Percentiles rank a stretch among this genome's conserved stretches.
Conservation (phyloP, 2,113 vertebrate genomes). For the Shinisaurus crocodilurus region DNA sequence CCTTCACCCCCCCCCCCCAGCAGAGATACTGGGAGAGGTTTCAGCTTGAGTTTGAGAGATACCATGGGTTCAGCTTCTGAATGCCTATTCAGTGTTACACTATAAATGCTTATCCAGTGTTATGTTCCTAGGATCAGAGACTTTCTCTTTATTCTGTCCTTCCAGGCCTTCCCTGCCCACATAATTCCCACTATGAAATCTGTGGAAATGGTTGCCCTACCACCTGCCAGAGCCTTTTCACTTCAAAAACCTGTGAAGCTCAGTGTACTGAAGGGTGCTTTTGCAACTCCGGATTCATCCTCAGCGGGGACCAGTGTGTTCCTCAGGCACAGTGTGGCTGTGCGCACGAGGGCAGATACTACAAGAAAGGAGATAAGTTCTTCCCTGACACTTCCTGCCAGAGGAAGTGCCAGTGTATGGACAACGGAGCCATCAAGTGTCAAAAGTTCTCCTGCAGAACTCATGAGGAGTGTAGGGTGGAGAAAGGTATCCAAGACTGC, state of each 20-base stretch:
- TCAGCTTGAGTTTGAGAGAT: no score
- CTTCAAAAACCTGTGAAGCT: conserved; percentile 30
- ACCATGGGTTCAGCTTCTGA: no score
- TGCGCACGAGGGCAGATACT: conserved; percentile 20
- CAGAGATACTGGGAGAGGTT: no score
- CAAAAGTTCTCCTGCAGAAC: not conserved
- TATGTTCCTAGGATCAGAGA: not conserved
- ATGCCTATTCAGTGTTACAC: no score
- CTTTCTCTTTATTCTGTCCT: not conserved
- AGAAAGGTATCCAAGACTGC: conserved; percentile 41
- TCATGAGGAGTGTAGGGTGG: conserved; percentile 45
- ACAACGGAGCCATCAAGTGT: conserved; percentile 17
- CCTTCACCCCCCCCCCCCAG: no score
- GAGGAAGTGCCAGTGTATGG: conserved; percentile 27
- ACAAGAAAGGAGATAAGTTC: conserved; percentile 51
- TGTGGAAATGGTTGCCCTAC: conserved; percentile 67
- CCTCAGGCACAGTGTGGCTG: conserved; percentile 68
- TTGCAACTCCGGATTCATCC: conserved; percentile 64
- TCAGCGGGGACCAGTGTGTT: conserved; percentile 67
- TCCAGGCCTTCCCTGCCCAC: conserved; percentile 59
- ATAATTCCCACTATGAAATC: conserved; percentile 71
- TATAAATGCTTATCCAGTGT: no score
- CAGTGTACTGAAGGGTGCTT: conserved; percentile 66
- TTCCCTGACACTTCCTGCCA: conserved; percentile 54
- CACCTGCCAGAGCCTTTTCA: conserved; percentile 46